A percentile compares a stretch with the other conserved stretches of the same genome.
Evolutionary conservation across 2,113 vertebrate genomes (phyloP).

Genomic region (Myiagra hebetior): DNA sequence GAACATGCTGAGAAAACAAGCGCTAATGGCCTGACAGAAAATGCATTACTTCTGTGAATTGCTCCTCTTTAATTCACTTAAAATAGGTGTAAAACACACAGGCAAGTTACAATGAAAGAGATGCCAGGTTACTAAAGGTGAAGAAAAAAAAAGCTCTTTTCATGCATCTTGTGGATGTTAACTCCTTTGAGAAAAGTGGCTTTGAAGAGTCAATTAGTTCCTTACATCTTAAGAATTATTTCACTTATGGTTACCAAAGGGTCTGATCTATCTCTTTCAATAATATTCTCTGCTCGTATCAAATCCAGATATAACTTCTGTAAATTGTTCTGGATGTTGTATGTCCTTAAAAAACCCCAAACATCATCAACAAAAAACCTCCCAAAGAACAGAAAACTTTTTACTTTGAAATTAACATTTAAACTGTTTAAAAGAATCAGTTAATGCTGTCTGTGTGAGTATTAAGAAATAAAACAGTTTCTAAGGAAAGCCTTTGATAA

Average conservation of each 20-base stretch:
- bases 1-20: conserved; percentile 4
- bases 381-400: neutral
- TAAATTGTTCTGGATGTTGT: neutral
- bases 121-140: neutral
- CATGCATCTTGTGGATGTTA: neutral
- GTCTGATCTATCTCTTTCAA: neutral
- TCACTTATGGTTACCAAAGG: neutral
- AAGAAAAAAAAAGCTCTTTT: neutral
- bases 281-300: neutral
- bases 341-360: neutral
- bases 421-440: neutral
- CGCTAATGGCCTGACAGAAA: neutral
- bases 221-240: neutral
- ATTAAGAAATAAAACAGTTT: neutral
- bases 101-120: neutral
- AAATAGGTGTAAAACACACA: neutral
- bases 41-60: neutral
- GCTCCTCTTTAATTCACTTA: conserved; percentile 6
- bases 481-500: conserved; percentile 12
- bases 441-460: neutral
- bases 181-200: neutral
- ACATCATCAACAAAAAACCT: neutral
- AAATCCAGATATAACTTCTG: neutral
- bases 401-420: neutral
- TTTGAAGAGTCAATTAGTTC: conserved; percentile 22